Percentiles rank a stretch among this genome's conserved stretches.
These are phyloP conservation scores for Xanthostigma xanthostigma DNA, from an alignment of 2,888 invertebrate species.

Conservation along the genomic window DNA sequence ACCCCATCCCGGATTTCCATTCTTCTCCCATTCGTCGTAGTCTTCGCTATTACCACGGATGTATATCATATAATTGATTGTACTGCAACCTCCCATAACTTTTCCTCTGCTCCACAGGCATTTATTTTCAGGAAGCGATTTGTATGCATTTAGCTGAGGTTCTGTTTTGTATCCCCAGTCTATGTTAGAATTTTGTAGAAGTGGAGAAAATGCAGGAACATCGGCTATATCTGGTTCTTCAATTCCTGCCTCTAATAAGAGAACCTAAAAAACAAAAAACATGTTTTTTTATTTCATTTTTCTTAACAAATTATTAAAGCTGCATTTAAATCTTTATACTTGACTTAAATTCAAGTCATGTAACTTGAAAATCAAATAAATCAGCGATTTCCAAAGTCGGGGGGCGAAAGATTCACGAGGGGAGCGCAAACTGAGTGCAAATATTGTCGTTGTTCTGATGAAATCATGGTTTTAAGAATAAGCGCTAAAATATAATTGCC, in stretches of 20 bases:
- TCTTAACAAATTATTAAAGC: no score
- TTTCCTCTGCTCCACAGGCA: slow-evolving; percentile 79
- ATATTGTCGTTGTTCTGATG: no score
- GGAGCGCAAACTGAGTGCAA: no score
- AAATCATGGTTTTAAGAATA: no score
- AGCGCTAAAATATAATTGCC: no score
- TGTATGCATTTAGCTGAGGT: slow-evolving; percentile 27
- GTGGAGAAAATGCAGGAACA: slow-evolving; percentile 55
- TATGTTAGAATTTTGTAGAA: slow-evolving; percentile 59
- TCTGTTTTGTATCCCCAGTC: slow-evolving; percentile 42
- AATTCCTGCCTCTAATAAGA: slow-evolving; percentile 49
- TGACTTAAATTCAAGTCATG: no score
- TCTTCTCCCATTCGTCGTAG: background rate
- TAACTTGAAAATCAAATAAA: no score
- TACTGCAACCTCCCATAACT: slow-evolving; percentile 20
- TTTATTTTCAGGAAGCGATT: slow-evolving; percentile 64
- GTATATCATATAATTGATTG: background rate
- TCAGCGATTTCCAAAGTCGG: no score
- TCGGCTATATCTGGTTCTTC: slow-evolving; percentile 51
- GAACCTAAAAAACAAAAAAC: slow-evolving; percentile 27
- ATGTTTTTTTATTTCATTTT: no score
- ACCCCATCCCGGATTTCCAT: slow-evolving; percentile 2
- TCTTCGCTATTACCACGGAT: background rate
- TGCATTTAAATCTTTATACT: no score
- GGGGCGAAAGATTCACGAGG: no score